These are phyloP conservation scores for Apis laboriosa DNA, from an alignment of 1,140 invertebrate species.

Conservation along the genomic window DNA sequence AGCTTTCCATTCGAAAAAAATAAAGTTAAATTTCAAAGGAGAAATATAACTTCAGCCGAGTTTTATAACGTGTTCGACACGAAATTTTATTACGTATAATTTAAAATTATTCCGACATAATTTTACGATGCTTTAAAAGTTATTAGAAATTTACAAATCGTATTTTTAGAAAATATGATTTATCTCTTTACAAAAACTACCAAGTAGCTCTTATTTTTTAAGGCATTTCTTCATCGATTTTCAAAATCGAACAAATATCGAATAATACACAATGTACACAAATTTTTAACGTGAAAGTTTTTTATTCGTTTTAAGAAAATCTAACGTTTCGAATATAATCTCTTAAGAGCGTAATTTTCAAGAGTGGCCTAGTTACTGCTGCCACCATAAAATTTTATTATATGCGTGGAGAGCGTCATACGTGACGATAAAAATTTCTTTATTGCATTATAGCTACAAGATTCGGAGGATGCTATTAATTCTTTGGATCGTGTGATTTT, in stretches of 20 bases:
- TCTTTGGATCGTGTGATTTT: background rate
- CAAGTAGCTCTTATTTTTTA: background rate
- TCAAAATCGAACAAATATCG: background rate
- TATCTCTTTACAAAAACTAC: background rate
- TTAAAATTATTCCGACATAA: background rate
- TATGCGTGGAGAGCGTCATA: background rate
- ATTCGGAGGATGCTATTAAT: background rate
- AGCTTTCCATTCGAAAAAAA: background rate
- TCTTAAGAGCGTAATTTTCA: background rate
- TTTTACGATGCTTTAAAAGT: background rate
- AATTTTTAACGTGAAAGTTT: background rate
- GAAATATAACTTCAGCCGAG: background rate
- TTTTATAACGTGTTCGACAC: background rate
- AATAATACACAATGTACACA: background rate
- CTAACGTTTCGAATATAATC: background rate
- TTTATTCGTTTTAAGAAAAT: background rate
- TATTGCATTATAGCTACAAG: background rate
- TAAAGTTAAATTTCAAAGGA: background rate
- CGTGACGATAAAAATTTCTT: background rate
- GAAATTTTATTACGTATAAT: background rate
- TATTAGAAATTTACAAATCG: background rate
- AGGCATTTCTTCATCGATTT: background rate
- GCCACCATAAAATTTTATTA: background rate
- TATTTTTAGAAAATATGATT: background rate
- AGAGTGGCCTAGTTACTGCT: background rate